Conservation (phyloP, 2,797 vertebrate genomes). For the Leuciscus waleckii region DNA sequence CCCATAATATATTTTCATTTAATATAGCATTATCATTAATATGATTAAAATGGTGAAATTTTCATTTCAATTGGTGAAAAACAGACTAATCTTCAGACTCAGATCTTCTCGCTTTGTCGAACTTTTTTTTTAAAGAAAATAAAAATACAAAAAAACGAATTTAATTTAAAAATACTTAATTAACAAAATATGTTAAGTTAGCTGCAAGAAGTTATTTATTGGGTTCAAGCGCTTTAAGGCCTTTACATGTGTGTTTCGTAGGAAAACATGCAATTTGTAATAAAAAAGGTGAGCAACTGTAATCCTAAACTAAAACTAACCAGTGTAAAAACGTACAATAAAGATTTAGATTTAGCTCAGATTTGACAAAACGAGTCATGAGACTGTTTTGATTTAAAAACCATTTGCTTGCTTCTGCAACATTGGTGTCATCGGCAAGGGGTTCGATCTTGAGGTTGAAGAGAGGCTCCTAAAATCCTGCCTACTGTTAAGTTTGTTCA, state of each 20-base stretch:
- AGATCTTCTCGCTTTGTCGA: too few relatives aligned
- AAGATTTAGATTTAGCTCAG: not conserved
- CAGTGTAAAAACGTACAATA: not conserved
- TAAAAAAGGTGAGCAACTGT: not conserved
- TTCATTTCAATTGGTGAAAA: too few relatives aligned
- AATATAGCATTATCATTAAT: not conserved
- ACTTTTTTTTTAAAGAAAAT: not conserved
- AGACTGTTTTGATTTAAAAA: not conserved
- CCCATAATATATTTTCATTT: not conserved
- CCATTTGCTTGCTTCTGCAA: not conserved
- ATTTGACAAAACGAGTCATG: not conserved
- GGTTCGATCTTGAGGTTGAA: conserved; percentile 3
- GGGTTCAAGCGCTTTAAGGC: not conserved
- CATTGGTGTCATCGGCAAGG: not conserved
- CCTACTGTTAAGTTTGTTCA: not conserved
- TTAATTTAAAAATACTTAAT: not conserved
- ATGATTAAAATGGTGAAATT: too few relatives aligned
- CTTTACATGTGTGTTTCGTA: not conserved
- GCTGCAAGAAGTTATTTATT: not conserved
- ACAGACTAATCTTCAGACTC: too few relatives aligned
- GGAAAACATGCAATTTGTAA: not conserved
- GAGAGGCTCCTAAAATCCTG: not conserved
- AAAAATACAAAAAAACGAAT: not conserved
- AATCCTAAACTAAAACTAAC: not conserved
- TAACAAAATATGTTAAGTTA: not conserved